phyloP scores from a whole-genome alignment of 2,797 vertebrate species.

The Clarias fuscus region DNA sequence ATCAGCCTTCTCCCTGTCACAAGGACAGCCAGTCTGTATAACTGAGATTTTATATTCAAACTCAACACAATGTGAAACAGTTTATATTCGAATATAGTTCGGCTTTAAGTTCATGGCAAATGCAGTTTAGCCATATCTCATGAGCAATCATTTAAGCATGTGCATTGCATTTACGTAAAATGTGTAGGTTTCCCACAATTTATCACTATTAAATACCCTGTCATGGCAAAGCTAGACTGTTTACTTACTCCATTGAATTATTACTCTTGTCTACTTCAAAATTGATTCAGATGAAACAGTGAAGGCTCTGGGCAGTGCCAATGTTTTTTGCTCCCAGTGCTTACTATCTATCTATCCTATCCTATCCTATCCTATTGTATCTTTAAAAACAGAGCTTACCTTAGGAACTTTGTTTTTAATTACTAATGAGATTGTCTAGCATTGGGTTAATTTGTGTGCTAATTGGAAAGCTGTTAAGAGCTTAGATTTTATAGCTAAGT shows the following conservation, averaged over 20 bases:
- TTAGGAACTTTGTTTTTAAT: constrained; percentile 29
- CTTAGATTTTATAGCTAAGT: constrained; percentile 18
- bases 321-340: constrained; percentile 21
- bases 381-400: constrained; percentile 36
- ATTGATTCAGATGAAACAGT: constrained; percentile 43
- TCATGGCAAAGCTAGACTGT: constrained; percentile 5
- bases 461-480: constrained; percentile 21
- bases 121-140: background rate
- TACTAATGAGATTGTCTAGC: constrained; percentile 38
- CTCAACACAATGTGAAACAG: background rate
- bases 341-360: constrained; percentile 4
- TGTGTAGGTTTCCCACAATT: background rate
- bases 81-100: background rate
- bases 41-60: constrained; percentile 34
- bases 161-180: constrained; percentile 4
- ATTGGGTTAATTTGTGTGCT: constrained; percentile 20
- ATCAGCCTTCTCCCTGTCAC: constrained; percentile 26
- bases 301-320: constrained; percentile 37
- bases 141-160: constrained; percentile 5
- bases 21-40: constrained; percentile 7
- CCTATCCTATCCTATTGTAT: constrained; percentile 14
- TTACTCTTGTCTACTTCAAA: constrained; percentile 20
- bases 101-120: background rate
- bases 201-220: constrained; percentile 15
- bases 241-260: constrained; percentile 25